Conservation (phyloP, 64 coral and sea anemone genomes). For the Pocillopora damicornis region DNA sequence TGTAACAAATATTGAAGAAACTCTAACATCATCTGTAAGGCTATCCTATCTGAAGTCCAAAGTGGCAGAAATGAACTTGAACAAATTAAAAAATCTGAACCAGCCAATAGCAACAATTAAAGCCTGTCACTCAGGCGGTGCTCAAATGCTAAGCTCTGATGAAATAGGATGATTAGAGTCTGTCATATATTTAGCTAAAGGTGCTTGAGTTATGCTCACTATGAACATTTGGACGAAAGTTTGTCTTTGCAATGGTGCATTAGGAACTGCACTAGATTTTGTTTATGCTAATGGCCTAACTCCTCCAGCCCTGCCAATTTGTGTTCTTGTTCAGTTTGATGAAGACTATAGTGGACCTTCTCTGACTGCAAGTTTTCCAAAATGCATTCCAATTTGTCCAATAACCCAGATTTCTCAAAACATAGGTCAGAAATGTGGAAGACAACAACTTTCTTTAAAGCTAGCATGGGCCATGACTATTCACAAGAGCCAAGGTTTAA, state of each 20-base stretch:
- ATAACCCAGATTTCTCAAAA: conserved; percentile 52
- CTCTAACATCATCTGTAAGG: conserved; percentile 39
- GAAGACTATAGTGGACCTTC: conserved; percentile 40
- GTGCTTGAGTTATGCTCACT: conserved; percentile 58
- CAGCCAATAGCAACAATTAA: conserved; percentile 56
- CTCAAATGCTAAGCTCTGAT: conserved; percentile 40
- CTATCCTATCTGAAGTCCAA: conserved; percentile 40
- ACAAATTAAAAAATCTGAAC: conserved; percentile 40
- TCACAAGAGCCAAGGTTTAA: conserved; percentile 46
- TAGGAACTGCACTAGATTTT: conserved; percentile 73
- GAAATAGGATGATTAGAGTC: conserved; percentile 55
- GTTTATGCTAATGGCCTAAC: conserved; percentile 56
- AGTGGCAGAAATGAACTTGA: conserved; percentile 51
- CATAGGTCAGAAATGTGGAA: conserved; percentile 42
- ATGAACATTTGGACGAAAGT: conserved; percentile 57
- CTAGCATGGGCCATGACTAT: conserved; percentile 52
- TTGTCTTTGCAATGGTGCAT: conserved; percentile 73
- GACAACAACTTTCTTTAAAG: conserved; percentile 50
- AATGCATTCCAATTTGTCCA: conserved; percentile 58
- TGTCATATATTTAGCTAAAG: conserved; percentile 46
- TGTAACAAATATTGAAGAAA: conserved; percentile 37
- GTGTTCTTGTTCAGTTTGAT: conserved; percentile 60
- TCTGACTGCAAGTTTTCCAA: conserved; percentile 37
- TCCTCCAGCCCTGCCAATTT: conserved; percentile 56
- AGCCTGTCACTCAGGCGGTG: conserved; percentile 33